phyloP scores from a whole-genome alignment of 2,113 vertebrate species.

The Lamprotornis superbus region DNA sequence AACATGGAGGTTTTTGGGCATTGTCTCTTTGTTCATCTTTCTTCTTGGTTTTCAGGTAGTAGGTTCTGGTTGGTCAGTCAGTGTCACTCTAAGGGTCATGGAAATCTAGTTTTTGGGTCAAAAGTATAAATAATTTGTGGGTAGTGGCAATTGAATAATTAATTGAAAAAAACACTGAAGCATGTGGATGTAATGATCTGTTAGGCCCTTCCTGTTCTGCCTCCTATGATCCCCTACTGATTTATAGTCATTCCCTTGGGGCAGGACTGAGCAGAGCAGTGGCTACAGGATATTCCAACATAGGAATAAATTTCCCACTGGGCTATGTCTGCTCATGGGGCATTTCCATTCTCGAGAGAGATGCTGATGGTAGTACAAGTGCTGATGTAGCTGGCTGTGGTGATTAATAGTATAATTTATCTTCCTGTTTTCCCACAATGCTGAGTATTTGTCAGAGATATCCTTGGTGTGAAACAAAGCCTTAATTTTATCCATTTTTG shows the following conservation, averaged over 20 bases:
- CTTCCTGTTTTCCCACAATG: background rate
- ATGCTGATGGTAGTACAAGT: background rate
- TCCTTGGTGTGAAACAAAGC: background rate
- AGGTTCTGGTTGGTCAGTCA: no score
- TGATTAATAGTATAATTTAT: background rate
- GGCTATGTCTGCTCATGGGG: fast-evolving
- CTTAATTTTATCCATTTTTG: background rate
- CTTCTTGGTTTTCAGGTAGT: no score
- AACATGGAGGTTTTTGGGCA: no score
- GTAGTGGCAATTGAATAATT: background rate
- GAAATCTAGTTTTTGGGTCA: no score
- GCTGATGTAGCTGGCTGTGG: background rate
- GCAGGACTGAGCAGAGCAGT: background rate
- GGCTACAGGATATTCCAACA: background rate
- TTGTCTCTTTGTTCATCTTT: no score
- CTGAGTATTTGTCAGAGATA: background rate
- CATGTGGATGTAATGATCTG: background rate
- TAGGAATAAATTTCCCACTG: background rate
- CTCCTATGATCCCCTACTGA: background rate
- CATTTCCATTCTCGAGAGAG: background rate
- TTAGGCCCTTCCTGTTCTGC: background rate
- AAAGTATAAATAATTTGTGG: no score
- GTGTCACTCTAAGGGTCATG: no score
- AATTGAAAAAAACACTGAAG: background rate
- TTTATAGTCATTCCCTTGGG: background rate